Evolutionary conservation across 2,113 vertebrate genomes (phyloP), one percentile per base, ranked within the genome.

Genomic region (Hyaena hyaena): DNA sequence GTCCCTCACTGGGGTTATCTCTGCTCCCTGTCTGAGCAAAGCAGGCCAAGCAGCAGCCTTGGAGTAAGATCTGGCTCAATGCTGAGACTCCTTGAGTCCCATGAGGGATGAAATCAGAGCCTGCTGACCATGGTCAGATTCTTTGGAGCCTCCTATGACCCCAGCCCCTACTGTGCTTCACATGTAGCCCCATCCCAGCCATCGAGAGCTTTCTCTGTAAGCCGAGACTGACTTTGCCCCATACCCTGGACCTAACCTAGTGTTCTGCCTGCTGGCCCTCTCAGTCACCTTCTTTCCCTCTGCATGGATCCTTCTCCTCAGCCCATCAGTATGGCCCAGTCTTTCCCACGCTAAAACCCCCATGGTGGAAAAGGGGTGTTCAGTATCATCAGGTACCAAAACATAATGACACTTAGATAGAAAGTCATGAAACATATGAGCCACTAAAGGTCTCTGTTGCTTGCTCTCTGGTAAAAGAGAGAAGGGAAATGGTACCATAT

Each of bases 161-260:
- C 2, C 10, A 55, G 26, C 4, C 23, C 28, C 24, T n/a, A 9
- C 7, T 7, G 4, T 26, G 4, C 11, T 7, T 58, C n/a, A 48
- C 35, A 63, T 0, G 3, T 4, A 68, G 10, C 45, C 1, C 0
- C 4, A 55, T 23, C 6, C n/a, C 43, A 80, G 21, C 16, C 77
- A 85, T 55, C 5, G 6, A n/a, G 21, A 85, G n/a, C 24, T 28
- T 86, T n/a, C 26, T 65, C 23, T 74, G 61, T 87, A 61, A 58
- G 39, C 48, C 21, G 39, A 61, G n/a, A 28, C 24, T 21, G 39
- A n/a, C 23, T 10, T n/a, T 66, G 23, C 35, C 69, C 26, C 16
- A 0, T 26, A 55, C n/a, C 28, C 16, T 92, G 31, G 68, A 73
- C 53, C 53, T 0, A 39, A 39, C 50, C 43, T 43, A 50, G 65